Evolutionary conservation across 2,113 vertebrate species (phyloP), one percentile per base, ranked within the genome.

Genomic region (Corapipo altera): DNA sequence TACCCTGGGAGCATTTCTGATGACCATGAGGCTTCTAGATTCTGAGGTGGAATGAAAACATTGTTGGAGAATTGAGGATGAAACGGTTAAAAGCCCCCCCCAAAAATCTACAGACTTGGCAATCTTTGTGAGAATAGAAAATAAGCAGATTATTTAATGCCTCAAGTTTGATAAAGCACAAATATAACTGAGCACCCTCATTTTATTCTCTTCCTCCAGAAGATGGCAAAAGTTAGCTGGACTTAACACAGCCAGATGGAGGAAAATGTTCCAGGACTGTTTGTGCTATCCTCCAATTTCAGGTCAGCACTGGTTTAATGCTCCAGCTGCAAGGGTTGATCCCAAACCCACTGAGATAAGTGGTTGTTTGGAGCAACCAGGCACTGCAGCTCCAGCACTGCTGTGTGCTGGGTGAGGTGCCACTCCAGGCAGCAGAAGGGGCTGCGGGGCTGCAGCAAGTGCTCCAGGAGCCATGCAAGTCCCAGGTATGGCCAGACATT

Each of bases 201-300:
- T 72, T 91, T 95, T 95, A 88, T 90, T 86, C 39, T n/a, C 37
- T 96, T 95, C 57, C 85, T 89, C 86, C 90, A 96, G 96, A 96
- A 96, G 95, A 91, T 96, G 92, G 95, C 95, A 96, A 96, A 94
- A 96, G 71, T 91, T 92, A 95, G 82, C 92, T 87, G 88, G 76
- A 21, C 61, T 86, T 35, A 17, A 17, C 10, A 8, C 19, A 30
- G n/a, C 11, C 7, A 46, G 74, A 37, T 23, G 79, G 48, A 94
- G 44, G 22, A 77, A 62, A 73, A 33, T 0, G 30, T 14, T 71
- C 8, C 69, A n/a, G 92, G n/a, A 35, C 51, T 55, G 26, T 48
- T 64, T 7, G 11, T 61, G 37, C 72, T 54, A 3, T 58, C 22
- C 41, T 73, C 44, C 62, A 22, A 0, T 73, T 93, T 57, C 81